Evolutionary conservation across 2,797 vertebrate species (phyloP).

Genomic region (Clarias platycephalus): DNA sequence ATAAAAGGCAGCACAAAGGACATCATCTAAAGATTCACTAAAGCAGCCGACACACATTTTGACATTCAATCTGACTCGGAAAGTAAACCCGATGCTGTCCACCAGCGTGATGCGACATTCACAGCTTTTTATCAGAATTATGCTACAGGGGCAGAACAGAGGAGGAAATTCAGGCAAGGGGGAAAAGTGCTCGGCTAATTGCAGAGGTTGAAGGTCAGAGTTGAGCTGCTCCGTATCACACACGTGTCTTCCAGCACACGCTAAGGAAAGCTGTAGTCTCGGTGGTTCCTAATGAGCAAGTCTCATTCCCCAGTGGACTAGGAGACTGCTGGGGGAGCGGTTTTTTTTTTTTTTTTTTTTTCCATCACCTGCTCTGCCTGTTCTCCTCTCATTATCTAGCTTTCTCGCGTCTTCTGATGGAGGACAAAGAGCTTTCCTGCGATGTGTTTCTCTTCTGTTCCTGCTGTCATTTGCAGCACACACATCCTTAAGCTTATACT

Average conservation of each 20-base stretch:
- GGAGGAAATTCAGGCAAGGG: neutral
- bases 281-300: conserved; percentile 33
- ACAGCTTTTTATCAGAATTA: conserved; percentile 12
- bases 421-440: conserved; percentile 55
- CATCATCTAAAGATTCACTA: conserved; percentile 1
- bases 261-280: conserved; percentile 10
- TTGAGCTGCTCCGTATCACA: conserved; percentile 29
- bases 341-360: conserved; percentile 42
- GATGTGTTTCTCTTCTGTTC: conserved; percentile 31
- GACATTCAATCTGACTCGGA: conserved; percentile 22
- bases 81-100: neutral
- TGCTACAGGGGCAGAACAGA: neutral
- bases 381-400: conserved; percentile 55
- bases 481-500: conserved; percentile 26
- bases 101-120: neutral
- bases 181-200: conserved; percentile 14
- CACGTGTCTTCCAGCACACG: conserved; percentile 17
- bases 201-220: conserved; percentile 37
- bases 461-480: conserved; percentile 57
- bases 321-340: conserved; percentile 43
- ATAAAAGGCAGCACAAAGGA: conserved; percentile 21
- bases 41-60: conserved; percentile 13
- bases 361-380: conserved; percentile 46
- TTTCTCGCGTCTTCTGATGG: conserved; percentile 54
- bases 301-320: conserved; percentile 27